Evolutionary conservation across 2,113 vertebrate genomes (phyloP), one percentile per base, ranked within the genome.

Genomic region (Urocitellus parryii): DNA sequence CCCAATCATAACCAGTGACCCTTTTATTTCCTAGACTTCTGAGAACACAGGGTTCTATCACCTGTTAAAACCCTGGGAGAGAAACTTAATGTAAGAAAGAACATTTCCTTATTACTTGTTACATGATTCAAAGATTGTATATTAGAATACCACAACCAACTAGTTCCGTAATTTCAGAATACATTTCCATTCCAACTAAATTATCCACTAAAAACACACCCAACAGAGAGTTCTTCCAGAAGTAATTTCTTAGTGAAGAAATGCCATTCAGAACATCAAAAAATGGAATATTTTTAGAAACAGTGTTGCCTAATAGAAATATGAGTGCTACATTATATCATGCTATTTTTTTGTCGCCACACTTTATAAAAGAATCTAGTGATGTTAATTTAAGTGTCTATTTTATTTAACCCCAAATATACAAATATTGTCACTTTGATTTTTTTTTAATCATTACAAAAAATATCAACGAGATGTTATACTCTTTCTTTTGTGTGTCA

Each of bases 21-120:
- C 77, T 92, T 63, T 79, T 68, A 61, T 79, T 74, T 42, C 22
- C 80, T 61, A 58, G 45, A 91, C 32, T 80, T 96, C 76, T 90
- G 78, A 63, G 56, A 53, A 82, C 87, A 79, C 16, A 94, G 22
- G 29, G 78, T 68, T 87, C 85, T 80, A 20, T 65, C 18, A 14
- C 32, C 16, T 56, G 8, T 78, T 94, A 65, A 95, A 29, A 39
- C 42, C 81, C 27, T 5, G 9, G 80, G 58, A 74, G 76, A 83
- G 42, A 95, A 37, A 22, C 67, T 89, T 73, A 68, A 39, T 74
- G 17, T 81, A 78, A 90, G 77, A 86, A 68, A 91, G 37, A 78
- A 90, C 5, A 34, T 67, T 91, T 83, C 81, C 65, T 70, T 56
- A 48, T n/a, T 0, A 67, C 79, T 22, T 74, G 27, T 95, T 86